Evolutionary conservation across 2,888 invertebrate species (phyloP), one percentile per base, ranked within the genome.

Genomic region (Acrobeloides nanus): DNA sequence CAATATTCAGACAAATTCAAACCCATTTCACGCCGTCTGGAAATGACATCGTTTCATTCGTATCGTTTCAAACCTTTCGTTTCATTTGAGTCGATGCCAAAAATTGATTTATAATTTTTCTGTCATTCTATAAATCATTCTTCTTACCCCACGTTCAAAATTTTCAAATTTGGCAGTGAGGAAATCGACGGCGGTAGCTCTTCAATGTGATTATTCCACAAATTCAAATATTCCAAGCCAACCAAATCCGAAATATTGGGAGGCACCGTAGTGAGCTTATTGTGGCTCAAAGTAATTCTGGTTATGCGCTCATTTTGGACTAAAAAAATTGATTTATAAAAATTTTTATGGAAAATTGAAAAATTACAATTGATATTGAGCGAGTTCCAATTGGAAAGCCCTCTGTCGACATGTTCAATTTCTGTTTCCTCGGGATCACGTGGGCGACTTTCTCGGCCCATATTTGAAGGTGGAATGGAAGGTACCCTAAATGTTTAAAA

Each of bases 161-260:
- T 78, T 56, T 90, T 83, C 37, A 97, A 80, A 75, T 92, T 92
- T 15, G 90, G 87, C 81, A 97, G 82, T 0, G 90, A 89, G 0
- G 93, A 92, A 43, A 97, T 78, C 8, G 92, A 89, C 17, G 88
- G 83, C 0, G 95, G 95, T 26, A 97, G 77, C 73, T 95, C 95
- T 68, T 86, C 85, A 51, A 99, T 83, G 46, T 85, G 84, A 76
- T 97, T 97, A 75, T 97, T 95, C 72, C 93, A 87, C 33, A 97
- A 80, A 61, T 79, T 80, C 47, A 81, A 68, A 31, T 74, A 74
- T 68, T 81, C 79, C 57, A 81, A 38, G 26, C 35, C 57, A n/a
- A 44, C 44, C 12, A 58, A 41, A 26, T 79, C 78, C 2, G 78
- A 77, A 45, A 81, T 79, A 25, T 74, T 71, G 26, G 77, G 66